Evolutionary conservation across 2,113 vertebrate genomes (phyloP), one percentile per base, ranked within the genome.

Genomic region (Neotoma lepida): DNA sequence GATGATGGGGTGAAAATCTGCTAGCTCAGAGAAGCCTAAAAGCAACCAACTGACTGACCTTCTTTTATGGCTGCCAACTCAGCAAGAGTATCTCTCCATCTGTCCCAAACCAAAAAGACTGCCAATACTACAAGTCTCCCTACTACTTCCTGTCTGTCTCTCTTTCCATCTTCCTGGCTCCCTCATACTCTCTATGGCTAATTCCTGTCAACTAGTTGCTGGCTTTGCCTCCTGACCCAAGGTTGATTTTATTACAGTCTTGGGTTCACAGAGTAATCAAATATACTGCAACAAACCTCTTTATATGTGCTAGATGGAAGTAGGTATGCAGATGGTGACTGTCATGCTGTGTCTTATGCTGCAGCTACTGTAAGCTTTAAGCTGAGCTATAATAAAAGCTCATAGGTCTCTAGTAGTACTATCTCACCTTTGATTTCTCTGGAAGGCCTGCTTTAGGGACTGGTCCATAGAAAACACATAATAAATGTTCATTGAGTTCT

Each of bases 281-380:
- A 71, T 71, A 71, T 39, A n/a, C 70, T 20, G 9, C 20, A 39
- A n/a, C 35, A 39, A 39, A n/a, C 35, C 20, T n/a, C 26, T 9
- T 6, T 0, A 41, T 0, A 15, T 64, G 46, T 30, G 18, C 35
- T 39, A 9, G 14, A 9, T 33, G 0, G 22, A 39, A 15, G 4
- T 30, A 1, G 33, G 14, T 61, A 20, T 6, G 4, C 17, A 39
- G 10, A 30, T 1, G 35, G 26, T n/a, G 2, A 1, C 13, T 51
- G 26, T 12, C 44, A 18, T 0, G 8, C 33, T 10, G 0, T 0
- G 1, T 56, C 56, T 76, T 26, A 4, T 2, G 0, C 7, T 22
- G 54, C 8, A 10, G 63, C 13, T 6, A 0, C 30, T 14, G 0
- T 1, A 17, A 18, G n/a, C 3, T 9, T 41, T 35, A 10, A 22